These are phyloP conservation scores for Carterocephalus palaemon DNA, from an alignment of 2,888 invertebrate genomes.

Conservation along the genomic window DNA sequence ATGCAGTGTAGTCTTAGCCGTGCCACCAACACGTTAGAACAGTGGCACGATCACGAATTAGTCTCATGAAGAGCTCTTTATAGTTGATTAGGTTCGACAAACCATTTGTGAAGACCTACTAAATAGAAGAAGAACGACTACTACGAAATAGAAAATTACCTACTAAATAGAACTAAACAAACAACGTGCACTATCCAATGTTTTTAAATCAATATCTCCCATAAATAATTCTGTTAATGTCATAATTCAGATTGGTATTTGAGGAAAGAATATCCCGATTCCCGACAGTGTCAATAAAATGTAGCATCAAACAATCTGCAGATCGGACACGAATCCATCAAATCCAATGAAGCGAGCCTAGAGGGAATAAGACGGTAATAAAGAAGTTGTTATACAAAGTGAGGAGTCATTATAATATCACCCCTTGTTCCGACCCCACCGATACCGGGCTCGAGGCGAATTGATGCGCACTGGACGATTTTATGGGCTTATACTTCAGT, in stretches of 20 bases:
- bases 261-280: background rate
- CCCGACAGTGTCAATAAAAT: conserved; percentile 14
- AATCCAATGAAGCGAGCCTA: conserved; percentile 39
- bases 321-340: conserved; percentile 32
- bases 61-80: too few species aligned
- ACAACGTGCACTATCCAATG: too few species aligned
- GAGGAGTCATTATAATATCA: conserved; percentile 53
- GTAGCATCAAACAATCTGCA: conserved; percentile 7
- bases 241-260: conserved; percentile 1
- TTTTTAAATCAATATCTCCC: too few species aligned
- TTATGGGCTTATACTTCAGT: conserved; percentile 30
- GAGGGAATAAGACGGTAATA: conserved; percentile 44
- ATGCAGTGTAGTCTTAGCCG: too few species aligned
- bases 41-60: too few species aligned
- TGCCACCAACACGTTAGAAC: too few species aligned
- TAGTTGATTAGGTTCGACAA: too few species aligned
- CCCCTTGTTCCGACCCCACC: conserved; percentile 44
- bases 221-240: conserved; percentile 4
- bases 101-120: too few species aligned
- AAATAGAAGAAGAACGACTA: too few species aligned
- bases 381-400: conserved; percentile 49
- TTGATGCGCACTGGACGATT: conserved; percentile 41
- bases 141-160: too few species aligned
- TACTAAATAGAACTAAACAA: too few species aligned
- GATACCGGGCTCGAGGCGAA: conserved; percentile 44